Percentiles rank a stretch among this genome's conserved stretches.
phyloP scores from a whole-genome alignment of 1,140 invertebrate species.

The Cydia fagiglandana region DNA sequence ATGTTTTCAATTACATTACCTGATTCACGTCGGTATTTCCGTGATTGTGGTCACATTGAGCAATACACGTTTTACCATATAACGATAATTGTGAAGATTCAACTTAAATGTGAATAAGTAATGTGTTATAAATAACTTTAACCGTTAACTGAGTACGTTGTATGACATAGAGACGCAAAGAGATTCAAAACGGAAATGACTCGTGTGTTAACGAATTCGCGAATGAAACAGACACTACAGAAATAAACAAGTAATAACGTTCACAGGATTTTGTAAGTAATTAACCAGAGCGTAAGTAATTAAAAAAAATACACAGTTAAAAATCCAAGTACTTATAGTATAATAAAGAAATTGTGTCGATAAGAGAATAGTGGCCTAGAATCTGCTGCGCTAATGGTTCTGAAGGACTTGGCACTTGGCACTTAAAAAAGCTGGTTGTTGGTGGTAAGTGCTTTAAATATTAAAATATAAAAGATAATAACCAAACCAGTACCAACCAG shows the following conservation, averaged over 20 bases:
- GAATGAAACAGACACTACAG: not conserved
- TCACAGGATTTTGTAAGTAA: not conserved
- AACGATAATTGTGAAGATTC: slow-evolving; percentile 16
- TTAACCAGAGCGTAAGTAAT: too few relatives aligned
- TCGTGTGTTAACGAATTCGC: not conserved
- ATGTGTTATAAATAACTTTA: not conserved
- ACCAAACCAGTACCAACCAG: too few relatives aligned
- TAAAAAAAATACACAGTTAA: too few relatives aligned
- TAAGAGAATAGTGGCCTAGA: too few relatives aligned
- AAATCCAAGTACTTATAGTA: too few relatives aligned
- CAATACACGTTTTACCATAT: not conserved
- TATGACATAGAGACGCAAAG: not conserved
- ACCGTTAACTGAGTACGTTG: not conserved
- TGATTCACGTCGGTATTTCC: slow-evolving; percentile 15
- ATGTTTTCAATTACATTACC: slow-evolving; percentile 3
- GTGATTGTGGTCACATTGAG: not conserved
- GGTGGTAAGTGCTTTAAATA: too few relatives aligned
- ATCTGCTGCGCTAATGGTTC: too few relatives aligned
- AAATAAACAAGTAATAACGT: not conserved
- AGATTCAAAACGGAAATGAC: not conserved
- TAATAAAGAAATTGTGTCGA: too few relatives aligned
- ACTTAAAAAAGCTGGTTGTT: too few relatives aligned
- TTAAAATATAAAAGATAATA: too few relatives aligned
- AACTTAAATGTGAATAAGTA: not conserved
- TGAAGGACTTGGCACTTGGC: too few relatives aligned